Evolutionary conservation across 2,888 invertebrate species (phyloP).

Genomic region (Pachydiplax longipennis): DNA sequence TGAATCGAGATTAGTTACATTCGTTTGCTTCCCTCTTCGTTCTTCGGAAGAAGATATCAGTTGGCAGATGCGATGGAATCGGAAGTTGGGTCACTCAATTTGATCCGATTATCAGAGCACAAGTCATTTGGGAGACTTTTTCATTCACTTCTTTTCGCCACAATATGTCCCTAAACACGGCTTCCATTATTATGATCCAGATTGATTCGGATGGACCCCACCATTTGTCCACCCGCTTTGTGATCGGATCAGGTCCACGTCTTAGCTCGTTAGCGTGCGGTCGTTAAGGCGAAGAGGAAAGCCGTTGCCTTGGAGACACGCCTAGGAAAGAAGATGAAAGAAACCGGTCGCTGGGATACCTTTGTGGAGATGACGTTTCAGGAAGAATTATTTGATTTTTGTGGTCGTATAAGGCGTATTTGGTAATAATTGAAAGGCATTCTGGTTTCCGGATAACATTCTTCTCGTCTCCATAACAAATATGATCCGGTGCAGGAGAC

Average conservation of each 20-base stretch:
- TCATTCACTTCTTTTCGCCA: not conserved
- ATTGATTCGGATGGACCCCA: conserved; percentile 13
- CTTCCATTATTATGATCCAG: conserved; percentile 12
- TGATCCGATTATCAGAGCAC: not conserved
- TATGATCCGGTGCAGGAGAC: not conserved
- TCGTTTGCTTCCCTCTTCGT: too few relatives aligned
- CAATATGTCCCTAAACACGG: not conserved
- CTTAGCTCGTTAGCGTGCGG: conserved; percentile 29
- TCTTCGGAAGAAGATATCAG: too few relatives aligned
- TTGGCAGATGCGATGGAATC: too few relatives aligned
- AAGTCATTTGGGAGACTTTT: not conserved
- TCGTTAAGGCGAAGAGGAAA: conserved; percentile 4
- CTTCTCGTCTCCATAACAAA: too few relatives aligned
- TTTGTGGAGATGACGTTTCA: not conserved
- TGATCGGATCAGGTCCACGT: not conserved
- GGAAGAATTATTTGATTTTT: not conserved
- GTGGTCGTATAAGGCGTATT: too few relatives aligned
- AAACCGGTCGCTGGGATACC: not conserved
- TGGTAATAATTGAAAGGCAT: too few relatives aligned
- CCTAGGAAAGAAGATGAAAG: not conserved
- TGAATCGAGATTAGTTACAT: too few relatives aligned
- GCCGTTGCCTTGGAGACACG: conserved; percentile 4
- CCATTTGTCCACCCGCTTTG: not conserved
- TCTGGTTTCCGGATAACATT: too few relatives aligned
- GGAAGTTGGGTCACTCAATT: not conserved